Base-by-base conservation (phyloP, 2,888 invertebrate genomes). In the Furcula furcula region DNA sequence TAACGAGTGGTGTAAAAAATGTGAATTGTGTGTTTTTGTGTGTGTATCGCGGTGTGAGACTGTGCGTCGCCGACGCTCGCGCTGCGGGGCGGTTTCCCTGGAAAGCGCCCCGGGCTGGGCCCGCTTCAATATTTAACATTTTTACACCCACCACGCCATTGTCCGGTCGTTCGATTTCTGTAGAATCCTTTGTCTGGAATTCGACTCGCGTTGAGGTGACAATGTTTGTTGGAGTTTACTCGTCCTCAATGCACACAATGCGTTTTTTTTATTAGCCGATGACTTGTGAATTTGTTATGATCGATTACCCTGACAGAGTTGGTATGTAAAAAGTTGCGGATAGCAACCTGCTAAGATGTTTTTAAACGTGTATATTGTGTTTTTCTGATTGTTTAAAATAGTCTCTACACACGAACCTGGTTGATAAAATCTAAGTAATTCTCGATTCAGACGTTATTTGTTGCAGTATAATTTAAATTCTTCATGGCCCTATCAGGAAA, bases 251-350 rank as follows among this genome's bases (percentile, higher is more conserved):
- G 63, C 68, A 72, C 65, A 86, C 85, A 85, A 84, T 82, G 65
- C 46, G 55, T 77, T 84, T 84, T 25, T 55, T 84, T 85, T 82
- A 76, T 81, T 64, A 80, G 65, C 60, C 82, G 88, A 88, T 88
- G 88, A 88, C 88, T 88, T 79, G 88, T 87, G 87, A 88, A 87
- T 86, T 87, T 86, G 80, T 79, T 76, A 66, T 86, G 88, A 88
- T 88, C 68, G 88, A 88, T 87, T 59, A 74, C 66, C 74, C 66
- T 55, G 53, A 46, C 65, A 70, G 55, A 54, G 41, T 51, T 35
- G 41, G 36, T 31, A 46, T 55, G 40, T 59, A 71, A 73, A 75
- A 76, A 68, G 63, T 62, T 66, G 68, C 56, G 54, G 64, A 79
- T 65, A 57, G 63, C 61, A 67, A 71, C 73, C 70, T 75, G 74